Conservation (phyloP, 2,113 vertebrate genomes). For the Tachuris rubrigastra region DNA sequence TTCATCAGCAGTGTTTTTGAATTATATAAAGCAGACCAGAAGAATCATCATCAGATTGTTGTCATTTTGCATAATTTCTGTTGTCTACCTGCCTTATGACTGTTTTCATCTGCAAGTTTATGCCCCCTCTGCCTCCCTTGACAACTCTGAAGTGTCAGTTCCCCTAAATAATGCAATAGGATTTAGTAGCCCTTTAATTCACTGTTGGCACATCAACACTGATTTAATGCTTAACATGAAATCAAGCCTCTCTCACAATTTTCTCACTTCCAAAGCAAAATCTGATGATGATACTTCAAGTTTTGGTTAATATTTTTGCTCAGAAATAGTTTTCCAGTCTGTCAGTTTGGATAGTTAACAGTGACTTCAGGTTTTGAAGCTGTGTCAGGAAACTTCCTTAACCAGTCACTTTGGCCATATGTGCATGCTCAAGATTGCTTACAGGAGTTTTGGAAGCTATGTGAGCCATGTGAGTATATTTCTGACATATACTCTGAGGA, state of each 20-base stretch:
- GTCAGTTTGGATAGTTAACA: neutral
- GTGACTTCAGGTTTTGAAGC: neutral
- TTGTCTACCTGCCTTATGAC: neutral
- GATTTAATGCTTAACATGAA: neutral
- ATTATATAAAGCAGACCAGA: neutral
- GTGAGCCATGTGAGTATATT: neutral
- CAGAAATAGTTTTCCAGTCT: neutral
- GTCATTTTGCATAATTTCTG: neutral
- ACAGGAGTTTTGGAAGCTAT: neutral
- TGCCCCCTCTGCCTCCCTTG: neutral
- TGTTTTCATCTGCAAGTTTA: neutral
- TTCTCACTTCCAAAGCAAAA: neutral
- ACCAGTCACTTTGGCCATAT: neutral
- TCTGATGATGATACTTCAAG: neutral
- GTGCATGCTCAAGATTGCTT: neutral
- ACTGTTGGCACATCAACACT: neutral
- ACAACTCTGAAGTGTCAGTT: neutral
- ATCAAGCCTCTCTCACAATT: neutral
- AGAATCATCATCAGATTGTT: neutral
- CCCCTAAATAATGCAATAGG: neutral
- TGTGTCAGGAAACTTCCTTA: neutral
- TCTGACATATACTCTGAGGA: neutral
- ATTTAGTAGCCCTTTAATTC: neutral
- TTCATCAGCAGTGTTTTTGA: neutral
- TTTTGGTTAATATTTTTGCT: neutral